Evolutionary conservation across 1,140 invertebrate genomes (phyloP), one percentile per base, ranked within the genome.

Genomic region (Sipha flava): DNA sequence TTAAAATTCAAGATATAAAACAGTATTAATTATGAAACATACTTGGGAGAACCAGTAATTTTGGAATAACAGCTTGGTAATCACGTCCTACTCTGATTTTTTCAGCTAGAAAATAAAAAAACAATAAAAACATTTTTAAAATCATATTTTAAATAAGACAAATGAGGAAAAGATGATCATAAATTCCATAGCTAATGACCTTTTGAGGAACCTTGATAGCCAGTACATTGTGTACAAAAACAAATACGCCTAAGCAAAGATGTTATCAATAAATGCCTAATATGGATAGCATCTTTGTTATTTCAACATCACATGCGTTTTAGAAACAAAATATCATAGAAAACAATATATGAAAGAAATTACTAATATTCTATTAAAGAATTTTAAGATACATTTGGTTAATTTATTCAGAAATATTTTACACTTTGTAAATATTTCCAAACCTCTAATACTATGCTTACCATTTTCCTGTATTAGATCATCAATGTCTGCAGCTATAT

Each of bases 31-130:
- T n/a, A n/a, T n/a, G n/a, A 54, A 5, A 77, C 73, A 1, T 40
- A 77, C 73, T 54, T 77, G 49, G 73, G 1, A 40, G 34, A 1
- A 77, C 73, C 18, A 89, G 85, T 73, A 93, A 87, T 82, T 93
- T 91, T 73, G 95, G 95, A 84, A 96, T 93, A 80, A 92, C 89
- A 21, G 95, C 95, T 87, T 98, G 96, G 86, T 93, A 98, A 86
- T 97, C 95, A 83, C 92, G 88, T 40, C 96, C 96, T 83, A 98
- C 95, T 83, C 96, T 89, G 85, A 98, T 98, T 86, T 96, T 96
- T 87, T 94, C 93, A 82, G 91, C 92, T 91, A 90, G 88, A 88
- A 82, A 66, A 54, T 81, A 57, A 81, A 80, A 21, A 23, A 37
- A 52, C 5, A 23, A 21, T 73, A 0, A 21, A 5, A 57, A 37